These are phyloP conservation scores for Encarsia formosa DNA, from an alignment of 2,888 invertebrate genomes.

Conservation along the genomic window DNA sequence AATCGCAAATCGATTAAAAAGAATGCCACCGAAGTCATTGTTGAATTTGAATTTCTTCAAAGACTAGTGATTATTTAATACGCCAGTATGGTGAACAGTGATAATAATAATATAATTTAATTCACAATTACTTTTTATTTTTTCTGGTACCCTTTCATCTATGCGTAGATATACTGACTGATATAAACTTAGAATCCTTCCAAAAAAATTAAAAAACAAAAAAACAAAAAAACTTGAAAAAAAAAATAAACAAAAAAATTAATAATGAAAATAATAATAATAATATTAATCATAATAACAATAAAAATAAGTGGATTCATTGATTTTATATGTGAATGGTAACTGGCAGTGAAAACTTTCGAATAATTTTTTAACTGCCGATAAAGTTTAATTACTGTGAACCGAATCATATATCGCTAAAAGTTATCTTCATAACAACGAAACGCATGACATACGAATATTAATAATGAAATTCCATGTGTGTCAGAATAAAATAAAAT, in stretches of 20 bases:
- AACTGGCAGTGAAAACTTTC: slow-evolving; percentile 11
- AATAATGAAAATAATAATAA: slow-evolving; percentile 1
- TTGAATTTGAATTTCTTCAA: slow-evolving; percentile 27
- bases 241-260: neutral
- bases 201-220: neutral
- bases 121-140: slow-evolving; percentile 20
- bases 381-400: slow-evolving; percentile 17
- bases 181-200: slow-evolving; percentile 19
- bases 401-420: slow-evolving; percentile 23
- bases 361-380: slow-evolving; percentile 19
- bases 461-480: slow-evolving; percentile 18
- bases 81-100: slow-evolving; percentile 31
- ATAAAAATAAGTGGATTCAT: slow-evolving; percentile 16
- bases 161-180: slow-evolving; percentile 21
- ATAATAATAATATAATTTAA: slow-evolving; percentile 29
- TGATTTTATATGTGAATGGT: slow-evolving; percentile 19
- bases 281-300: no score
- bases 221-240: neutral
- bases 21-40: slow-evolving; percentile 27
- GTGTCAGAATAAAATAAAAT: slow-evolving; percentile 16
- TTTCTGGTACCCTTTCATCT: slow-evolving; percentile 16
- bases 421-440: slow-evolving; percentile 24
- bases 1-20: slow-evolving; percentile 23
- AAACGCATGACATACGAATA: slow-evolving; percentile 20
- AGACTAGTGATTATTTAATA: slow-evolving; percentile 29